Percentiles rank a stretch among this genome's conserved stretches.
Conservation (phyloP, 2,797 vertebrate genomes). For the Onychomys leucogaster region DNA sequence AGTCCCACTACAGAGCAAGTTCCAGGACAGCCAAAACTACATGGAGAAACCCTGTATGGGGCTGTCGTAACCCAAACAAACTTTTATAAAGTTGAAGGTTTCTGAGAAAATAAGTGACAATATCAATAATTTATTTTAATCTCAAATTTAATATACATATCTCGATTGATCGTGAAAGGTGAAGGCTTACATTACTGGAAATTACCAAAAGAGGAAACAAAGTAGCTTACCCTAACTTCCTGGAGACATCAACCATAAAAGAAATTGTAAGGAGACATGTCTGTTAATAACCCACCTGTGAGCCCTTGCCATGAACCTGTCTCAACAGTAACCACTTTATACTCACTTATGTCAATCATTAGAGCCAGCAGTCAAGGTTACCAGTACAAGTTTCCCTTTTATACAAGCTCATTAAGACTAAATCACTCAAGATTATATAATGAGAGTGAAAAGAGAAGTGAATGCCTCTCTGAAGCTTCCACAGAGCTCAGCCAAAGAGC, state of each 20-base stretch:
- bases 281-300: background rate
- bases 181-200: background rate
- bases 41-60: background rate
- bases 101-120: background rate
- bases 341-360: background rate
- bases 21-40: background rate
- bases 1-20: background rate
- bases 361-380: background rate
- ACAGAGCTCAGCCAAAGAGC: background rate
- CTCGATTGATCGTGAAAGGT: background rate
- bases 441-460: background rate
- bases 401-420: background rate
- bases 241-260: background rate
- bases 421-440: background rate
- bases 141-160: background rate
- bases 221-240: background rate
- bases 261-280: background rate
- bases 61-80: background rate
- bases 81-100: background rate
- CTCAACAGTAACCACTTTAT: background rate
- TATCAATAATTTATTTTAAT: background rate
- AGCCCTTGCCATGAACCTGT: background rate
- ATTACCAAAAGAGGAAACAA: slow-evolving; percentile 15
- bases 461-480: background rate
- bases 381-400: background rate